Base-by-base conservation (phyloP, 2,113 vertebrate species). In the Chaetura pelagica region DNA sequence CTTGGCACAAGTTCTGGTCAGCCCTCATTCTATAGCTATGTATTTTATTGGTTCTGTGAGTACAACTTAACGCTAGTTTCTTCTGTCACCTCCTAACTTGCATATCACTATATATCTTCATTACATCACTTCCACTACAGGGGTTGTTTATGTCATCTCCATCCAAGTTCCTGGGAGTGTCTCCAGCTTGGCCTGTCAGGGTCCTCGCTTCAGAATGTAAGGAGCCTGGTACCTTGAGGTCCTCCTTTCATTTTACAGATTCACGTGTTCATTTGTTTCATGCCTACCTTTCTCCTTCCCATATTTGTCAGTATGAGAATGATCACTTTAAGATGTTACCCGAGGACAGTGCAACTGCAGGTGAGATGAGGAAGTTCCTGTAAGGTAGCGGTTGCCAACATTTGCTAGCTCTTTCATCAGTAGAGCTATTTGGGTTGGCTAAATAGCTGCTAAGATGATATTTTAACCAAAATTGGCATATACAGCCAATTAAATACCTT, bases 251-350 rank as follows among this genome's bases (percentile, higher is more conserved):
- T 80, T n/a, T 68, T 72, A 34, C 15, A 73, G 15, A 24, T 78
- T 57, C 7, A 7, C 22, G 38, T 83, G 32, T 64, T 89, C 46
- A 22, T 49, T 69, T 91, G 42, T 87, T 51, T 32, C 26, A 4
- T 76, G 22, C 21, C 26, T 62, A 3, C 10, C 9, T 73, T 6
- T 68, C 26, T 63, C 18, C 9, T 80, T 83, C 7, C 27, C 12
- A 26, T 44, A 35, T 6, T 12, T 38, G 35, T n/a, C 30, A 24
- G 13, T 32, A 24, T 55, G 24, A 54, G 27, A 78, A 32, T 48
- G 0, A 0, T 68, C 13, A 12, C 7, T 85, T 87, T 72, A 34
- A 81, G 34, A 7, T 68, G 26, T 73, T 83, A 6, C 0, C 9
- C 4, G 42, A 34, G 38, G 21, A 48, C n/a, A 20, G 14, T 44